Percentiles rank a stretch among this genome's conserved stretches.
Evolutionary conservation across 2,888 invertebrate genomes (phyloP).

Genomic region (Plebejus argus): DNA sequence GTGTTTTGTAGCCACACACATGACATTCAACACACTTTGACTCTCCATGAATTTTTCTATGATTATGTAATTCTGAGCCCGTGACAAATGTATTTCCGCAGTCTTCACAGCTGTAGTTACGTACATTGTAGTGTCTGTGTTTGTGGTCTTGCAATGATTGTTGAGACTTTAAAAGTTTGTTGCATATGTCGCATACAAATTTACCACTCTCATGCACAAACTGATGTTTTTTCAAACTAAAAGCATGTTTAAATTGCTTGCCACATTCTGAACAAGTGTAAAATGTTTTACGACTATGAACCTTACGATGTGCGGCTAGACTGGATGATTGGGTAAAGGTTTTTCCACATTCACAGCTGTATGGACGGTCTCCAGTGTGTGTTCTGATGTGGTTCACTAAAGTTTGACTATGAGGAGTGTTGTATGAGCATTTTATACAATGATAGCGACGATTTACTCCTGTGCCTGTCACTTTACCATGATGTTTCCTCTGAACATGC

Average conservation of each 20-base stretch:
- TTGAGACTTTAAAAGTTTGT: conserved; percentile 67
- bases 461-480: conserved; percentile 65
- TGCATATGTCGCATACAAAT: conserved; percentile 64
- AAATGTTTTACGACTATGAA: conserved; percentile 61
- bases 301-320: conserved; percentile 68
- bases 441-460: conserved; percentile 63
- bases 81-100: conserved; percentile 75
- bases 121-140: conserved; percentile 69
- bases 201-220: conserved; percentile 64
- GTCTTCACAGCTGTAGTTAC: conserved; percentile 72
- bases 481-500: conserved; percentile 64
- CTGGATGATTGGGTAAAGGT: conserved; percentile 70
- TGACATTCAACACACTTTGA: conserved; percentile 64
- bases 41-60: conserved; percentile 62
- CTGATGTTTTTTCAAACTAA: conserved; percentile 66
- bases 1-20: conserved; percentile 69
- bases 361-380: conserved; percentile 72
- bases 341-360: conserved; percentile 71
- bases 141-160: conserved; percentile 65
- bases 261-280: conserved; percentile 71
- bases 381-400: conserved; percentile 70
- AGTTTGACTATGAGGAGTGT: conserved; percentile 72
- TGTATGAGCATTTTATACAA: conserved; percentile 68
- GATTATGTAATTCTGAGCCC: conserved; percentile 68
- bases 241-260: conserved; percentile 75